A percentile compares a stretch with the other conserved stretches of the same genome.
Conservation (phyloP, 2,888 invertebrate species). For the Gymnoscelis rufifasciata region DNA sequence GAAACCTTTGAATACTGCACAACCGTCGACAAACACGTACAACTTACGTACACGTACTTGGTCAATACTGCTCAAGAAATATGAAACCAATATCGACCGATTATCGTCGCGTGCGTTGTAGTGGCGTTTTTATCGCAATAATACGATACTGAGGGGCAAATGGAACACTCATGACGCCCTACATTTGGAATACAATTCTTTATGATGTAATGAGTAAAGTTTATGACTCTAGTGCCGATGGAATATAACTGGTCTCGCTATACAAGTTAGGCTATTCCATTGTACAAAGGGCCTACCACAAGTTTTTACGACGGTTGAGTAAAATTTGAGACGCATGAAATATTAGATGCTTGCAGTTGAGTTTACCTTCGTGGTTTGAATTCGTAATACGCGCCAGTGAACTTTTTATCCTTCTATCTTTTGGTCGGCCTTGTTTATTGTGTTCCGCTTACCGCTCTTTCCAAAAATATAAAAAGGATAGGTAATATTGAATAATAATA, state of each 20-base stretch:
- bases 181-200: constrained; percentile 15
- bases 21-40: too few species aligned
- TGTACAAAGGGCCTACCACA: not conserved
- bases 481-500: too few species aligned
- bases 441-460: too few species aligned
- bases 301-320: not conserved
- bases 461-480: too few species aligned
- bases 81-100: too few species aligned
- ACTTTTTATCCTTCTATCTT: not conserved
- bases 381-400: not conserved
- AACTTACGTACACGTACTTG: too few species aligned
- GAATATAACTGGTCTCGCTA: constrained; percentile 4
- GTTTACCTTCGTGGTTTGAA: not conserved
- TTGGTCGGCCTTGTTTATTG: too few species aligned
- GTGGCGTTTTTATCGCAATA: constrained; percentile 18
- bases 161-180: constrained; percentile 15
- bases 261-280: not conserved
- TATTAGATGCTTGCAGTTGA: not conserved
- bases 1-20: too few species aligned
- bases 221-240: constrained; percentile 15
- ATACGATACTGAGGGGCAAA: constrained; percentile 19
- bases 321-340: not conserved
- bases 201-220: constrained; percentile 11
- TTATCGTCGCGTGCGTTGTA: too few species aligned
- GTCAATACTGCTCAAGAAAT: too few species aligned